Base-by-base conservation (phyloP, 1,140 invertebrate genomes). In the Mya arenaria region DNA sequence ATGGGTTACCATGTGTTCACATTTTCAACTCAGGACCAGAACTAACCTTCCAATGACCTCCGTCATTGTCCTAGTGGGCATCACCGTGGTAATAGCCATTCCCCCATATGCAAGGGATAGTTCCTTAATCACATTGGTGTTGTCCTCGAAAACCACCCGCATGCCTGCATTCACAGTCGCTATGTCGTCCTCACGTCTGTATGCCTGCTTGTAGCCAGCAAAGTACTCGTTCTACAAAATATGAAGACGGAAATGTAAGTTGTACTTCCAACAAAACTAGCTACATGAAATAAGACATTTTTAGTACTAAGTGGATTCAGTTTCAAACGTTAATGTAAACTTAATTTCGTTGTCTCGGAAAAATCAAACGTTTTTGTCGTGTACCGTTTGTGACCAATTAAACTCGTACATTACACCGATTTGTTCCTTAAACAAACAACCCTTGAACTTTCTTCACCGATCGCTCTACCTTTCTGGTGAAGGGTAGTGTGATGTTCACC, bases 131-230 rank as follows among this genome's bases (percentile, higher is more conserved):
- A 94, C 91, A 93, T 94, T 58, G 91, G 84, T 72, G 48, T 84
- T 71, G 68, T 85, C 73, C 25, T 93, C 88, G 63, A 95, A 87
- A 25, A 89, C 69, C 4, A 93, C 90, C 58, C 86, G 83, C 77
- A 92, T 86, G 6, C 88, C 91, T 60, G 96, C 95, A 90, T 98
- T 99, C 0, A 98, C 98, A 85, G 99, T 98, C 17, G 98, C 97
- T 86, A 99, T 99, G 91, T 99, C 98, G 92, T 99, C 97, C 85
- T 99, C 98, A 85, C 96, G 93, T 77, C 98, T 94, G 89, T 96
- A 96, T 0, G 98, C 96, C 94, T 99, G 98, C 92, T 99, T 99
- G 88, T 96, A 98, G 15, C 97, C 97, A 84, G 95, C 94, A 89
- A 98, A 91, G 77, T 86, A 91, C 81, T 98, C 96, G 90, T 95